These are phyloP conservation scores for Caenorhabditis virilis DNA, from an alignment of 2,888 invertebrate species.

Conservation along the genomic window DNA sequence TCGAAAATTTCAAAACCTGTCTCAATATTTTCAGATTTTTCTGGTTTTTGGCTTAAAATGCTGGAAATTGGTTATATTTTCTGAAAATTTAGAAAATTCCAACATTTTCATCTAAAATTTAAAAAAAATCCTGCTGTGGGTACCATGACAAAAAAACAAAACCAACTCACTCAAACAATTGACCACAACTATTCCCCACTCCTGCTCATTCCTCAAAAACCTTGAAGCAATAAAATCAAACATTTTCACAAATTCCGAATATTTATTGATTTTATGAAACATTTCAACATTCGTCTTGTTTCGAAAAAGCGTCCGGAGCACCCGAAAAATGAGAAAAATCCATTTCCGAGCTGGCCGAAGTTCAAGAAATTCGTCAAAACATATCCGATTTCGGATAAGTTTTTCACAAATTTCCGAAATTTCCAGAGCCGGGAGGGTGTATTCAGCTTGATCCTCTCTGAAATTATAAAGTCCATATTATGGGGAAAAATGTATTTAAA, in stretches of 20 bases:
- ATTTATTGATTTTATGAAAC: constrained; percentile 21
- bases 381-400: constrained; percentile 27
- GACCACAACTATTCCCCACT: constrained; percentile 20
- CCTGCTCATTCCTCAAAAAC: constrained; percentile 21
- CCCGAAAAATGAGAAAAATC: constrained; percentile 24
- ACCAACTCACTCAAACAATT: constrained; percentile 24
- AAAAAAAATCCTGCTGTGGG: too few species aligned
- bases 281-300: constrained; percentile 21
- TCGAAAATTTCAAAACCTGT: too few species aligned
- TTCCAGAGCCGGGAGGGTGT: not conserved
- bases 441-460: constrained; percentile 1
- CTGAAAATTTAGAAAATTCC: too few species aligned
- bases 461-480: too few species aligned
- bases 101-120: too few species aligned
- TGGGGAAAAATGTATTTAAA: too few species aligned
- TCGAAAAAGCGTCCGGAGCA: constrained; percentile 20
- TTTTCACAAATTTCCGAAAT: constrained; percentile 12
- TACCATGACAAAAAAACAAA: too few species aligned
- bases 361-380: constrained; percentile 23
- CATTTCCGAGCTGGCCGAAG: constrained; percentile 29
- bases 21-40: too few species aligned
- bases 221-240: constrained; percentile 28
- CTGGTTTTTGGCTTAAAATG: too few species aligned
- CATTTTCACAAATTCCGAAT: constrained; percentile 19
- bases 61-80: too few species aligned